Percentiles rank a stretch among this genome's conserved stretches.
Conservation (phyloP, 2,797 vertebrate genomes). For the Argyrosomus regius region DNA sequence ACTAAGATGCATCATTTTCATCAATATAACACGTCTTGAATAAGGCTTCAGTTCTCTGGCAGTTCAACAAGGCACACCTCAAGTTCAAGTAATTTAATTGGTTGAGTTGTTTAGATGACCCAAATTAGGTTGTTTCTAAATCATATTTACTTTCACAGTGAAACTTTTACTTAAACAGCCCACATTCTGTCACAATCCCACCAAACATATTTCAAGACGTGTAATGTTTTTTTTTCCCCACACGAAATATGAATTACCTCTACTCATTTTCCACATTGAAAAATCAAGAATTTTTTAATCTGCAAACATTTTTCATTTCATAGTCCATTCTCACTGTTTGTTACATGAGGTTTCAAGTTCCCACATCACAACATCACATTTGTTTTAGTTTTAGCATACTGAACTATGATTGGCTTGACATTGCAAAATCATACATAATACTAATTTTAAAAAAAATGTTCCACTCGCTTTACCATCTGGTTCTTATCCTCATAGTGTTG, state of each 20-base stretch:
- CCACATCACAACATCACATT: not conserved
- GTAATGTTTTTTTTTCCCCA: too few relatives aligned
- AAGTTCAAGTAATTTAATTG: not conserved
- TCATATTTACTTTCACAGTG: not conserved
- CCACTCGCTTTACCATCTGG: not conserved
- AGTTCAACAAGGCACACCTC: conserved; percentile 29
- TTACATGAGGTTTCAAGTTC: not conserved
- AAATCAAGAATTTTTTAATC: not conserved
- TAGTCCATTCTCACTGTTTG: not conserved
- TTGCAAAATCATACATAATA: not conserved
- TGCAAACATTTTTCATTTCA: not conserved
- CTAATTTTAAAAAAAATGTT: not conserved
- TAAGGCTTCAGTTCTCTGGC: conserved; percentile 8
- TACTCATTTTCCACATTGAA: too few relatives aligned
- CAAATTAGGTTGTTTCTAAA: not conserved
- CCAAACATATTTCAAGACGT: not conserved
- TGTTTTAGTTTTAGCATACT: not conserved
- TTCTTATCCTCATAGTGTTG: not conserved
- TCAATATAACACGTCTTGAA: not conserved
- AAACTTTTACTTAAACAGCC: not conserved
- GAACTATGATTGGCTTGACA: not conserved
- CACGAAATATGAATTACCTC: too few relatives aligned
- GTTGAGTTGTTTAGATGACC: not conserved
- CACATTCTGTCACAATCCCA: not conserved
- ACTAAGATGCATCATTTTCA: not conserved